A percentile compares a stretch with the other conserved stretches of the same genome.
These are phyloP conservation scores for Rhagophthalmus giganteus DNA, from an alignment of 2,888 invertebrate genomes.

Conservation along the genomic window DNA sequence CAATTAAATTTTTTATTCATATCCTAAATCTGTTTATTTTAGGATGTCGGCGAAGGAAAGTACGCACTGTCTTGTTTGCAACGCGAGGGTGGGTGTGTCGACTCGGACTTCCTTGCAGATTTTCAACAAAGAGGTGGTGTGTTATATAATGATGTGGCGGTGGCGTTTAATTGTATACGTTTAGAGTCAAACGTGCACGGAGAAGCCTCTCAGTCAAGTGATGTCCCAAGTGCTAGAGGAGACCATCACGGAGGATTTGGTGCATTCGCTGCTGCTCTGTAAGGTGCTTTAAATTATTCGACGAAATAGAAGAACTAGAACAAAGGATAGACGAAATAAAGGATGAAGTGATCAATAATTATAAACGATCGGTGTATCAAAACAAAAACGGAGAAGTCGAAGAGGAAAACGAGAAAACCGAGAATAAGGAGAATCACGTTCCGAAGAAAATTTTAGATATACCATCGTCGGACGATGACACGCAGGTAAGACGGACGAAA, in stretches of 20 bases:
- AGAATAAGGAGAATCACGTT: conserved; percentile 42
- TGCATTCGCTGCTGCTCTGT: conserved; percentile 64
- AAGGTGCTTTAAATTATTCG: conserved; percentile 65
- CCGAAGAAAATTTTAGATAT: conserved; percentile 52
- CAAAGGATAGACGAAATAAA: conserved; percentile 58
- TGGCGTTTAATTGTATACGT: too few species aligned
- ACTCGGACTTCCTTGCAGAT: conserved; percentile 60
- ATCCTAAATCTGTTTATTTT: conserved; percentile 32
- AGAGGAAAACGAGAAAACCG: conserved; percentile 38
- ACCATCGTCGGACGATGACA: conserved; percentile 52
- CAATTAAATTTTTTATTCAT: not conserved
- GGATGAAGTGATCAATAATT: conserved; percentile 58
- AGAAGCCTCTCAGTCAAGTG: conserved; percentile 46
- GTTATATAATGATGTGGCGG: too few species aligned
- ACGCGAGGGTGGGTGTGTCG: conserved; percentile 59
- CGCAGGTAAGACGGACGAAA: conserved; percentile 31
- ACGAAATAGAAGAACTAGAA: conserved; percentile 66
- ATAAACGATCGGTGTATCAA: conserved; percentile 43
- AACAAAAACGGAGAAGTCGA: conserved; percentile 36
- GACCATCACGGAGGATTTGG: conserved; percentile 57
- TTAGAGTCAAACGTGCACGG: conserved; percentile 44
- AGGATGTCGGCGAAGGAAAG: conserved; percentile 47
- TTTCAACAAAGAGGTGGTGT: conserved; percentile 56
- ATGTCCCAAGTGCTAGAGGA: conserved; percentile 57
- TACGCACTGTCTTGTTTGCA: conserved; percentile 65